These are phyloP conservation scores for Molorchus minor DNA, from an alignment of 2,888 invertebrate genomes.

Conservation along the genomic window DNA sequence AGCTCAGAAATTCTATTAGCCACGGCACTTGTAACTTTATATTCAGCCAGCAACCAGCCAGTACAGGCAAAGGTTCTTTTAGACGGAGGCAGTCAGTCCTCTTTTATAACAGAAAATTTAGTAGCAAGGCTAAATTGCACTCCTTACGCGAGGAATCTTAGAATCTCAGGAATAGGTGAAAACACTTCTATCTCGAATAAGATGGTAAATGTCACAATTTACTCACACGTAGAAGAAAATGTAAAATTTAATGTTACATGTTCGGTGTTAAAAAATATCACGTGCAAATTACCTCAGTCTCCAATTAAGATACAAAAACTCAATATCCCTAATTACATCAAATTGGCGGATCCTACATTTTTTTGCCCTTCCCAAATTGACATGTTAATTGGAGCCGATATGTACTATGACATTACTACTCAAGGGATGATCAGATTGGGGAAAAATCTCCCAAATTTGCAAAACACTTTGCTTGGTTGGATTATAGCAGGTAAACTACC, in stretches of 20 bases:
- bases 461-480: slow-evolving; percentile 33
- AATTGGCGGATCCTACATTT: slow-evolving; percentile 26
- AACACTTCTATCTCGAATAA: slow-evolving; percentile 1
- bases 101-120: neutral
- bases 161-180: slow-evolving; percentile 5
- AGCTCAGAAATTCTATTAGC: slow-evolving; percentile 1
- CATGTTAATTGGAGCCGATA: slow-evolving; percentile 28
- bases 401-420: slow-evolving; percentile 25
- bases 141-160: neutral
- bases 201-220: slow-evolving; percentile 6
- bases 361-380: slow-evolving; percentile 29
- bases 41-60: neutral
- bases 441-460: slow-evolving; percentile 17
- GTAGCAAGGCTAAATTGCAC: neutral
- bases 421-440: slow-evolving; percentile 17
- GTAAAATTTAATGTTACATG: slow-evolving; percentile 21
- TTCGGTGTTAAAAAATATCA: slow-evolving; percentile 27
- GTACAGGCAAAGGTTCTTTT: neutral
- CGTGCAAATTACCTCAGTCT: slow-evolving; percentile 24
- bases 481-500: slow-evolving; percentile 24
- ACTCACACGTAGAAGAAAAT: neutral
- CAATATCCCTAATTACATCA: slow-evolving; percentile 18
- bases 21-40: neutral
- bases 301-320: slow-evolving; percentile 13
- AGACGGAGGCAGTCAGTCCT: neutral